Evolutionary conservation across 2,113 vertebrate genomes (phyloP).

Genomic region (Anas platyrhynchos): DNA sequence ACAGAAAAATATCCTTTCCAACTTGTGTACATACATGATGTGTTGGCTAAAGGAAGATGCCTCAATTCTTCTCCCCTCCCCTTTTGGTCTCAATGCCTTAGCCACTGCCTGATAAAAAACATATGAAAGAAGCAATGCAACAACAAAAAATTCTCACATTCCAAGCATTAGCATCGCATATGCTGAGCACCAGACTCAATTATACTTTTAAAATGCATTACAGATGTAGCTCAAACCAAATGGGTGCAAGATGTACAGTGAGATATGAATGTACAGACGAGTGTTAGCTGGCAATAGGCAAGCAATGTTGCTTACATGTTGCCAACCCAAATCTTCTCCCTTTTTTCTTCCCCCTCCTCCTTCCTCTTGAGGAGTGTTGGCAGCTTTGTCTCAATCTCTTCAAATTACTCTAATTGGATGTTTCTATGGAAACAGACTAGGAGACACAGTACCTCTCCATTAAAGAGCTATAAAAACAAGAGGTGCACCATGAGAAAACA

Average conservation of each 20-base stretch:
- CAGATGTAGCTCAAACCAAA: constrained; percentile 77
- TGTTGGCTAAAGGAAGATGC: not conserved
- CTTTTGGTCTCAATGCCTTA: constrained; percentile 8
- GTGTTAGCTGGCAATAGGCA: constrained; percentile 55
- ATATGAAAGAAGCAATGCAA: constrained; percentile 66
- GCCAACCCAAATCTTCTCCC: constrained; percentile 49
- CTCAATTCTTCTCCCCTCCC: not conserved
- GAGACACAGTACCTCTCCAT: constrained; percentile 43
- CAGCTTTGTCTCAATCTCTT: constrained; percentile 63
- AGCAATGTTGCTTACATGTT: constrained; percentile 50
- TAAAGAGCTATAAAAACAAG: constrained; percentile 58
- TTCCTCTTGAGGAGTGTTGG: constrained; percentile 64
- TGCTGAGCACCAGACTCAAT: constrained; percentile 76
- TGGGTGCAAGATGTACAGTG: constrained; percentile 78
- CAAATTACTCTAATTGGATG: constrained; percentile 67
- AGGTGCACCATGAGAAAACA: constrained; percentile 58
- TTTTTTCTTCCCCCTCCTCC: not conserved
- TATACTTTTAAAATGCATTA: constrained; percentile 76
- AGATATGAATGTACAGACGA: constrained; percentile 56
- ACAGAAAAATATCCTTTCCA: not conserved
- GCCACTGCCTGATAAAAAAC: constrained; percentile 75
- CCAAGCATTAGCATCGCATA: constrained; percentile 72
- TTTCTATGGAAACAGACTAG: constrained; percentile 68
- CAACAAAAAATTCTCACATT: constrained; percentile 69
- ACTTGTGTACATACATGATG: not conserved